Evolutionary conservation across 2,113 vertebrate genomes (phyloP), one percentile per base, ranked within the genome.

Genomic region (Cyphomyrus plagiostoma): DNA sequence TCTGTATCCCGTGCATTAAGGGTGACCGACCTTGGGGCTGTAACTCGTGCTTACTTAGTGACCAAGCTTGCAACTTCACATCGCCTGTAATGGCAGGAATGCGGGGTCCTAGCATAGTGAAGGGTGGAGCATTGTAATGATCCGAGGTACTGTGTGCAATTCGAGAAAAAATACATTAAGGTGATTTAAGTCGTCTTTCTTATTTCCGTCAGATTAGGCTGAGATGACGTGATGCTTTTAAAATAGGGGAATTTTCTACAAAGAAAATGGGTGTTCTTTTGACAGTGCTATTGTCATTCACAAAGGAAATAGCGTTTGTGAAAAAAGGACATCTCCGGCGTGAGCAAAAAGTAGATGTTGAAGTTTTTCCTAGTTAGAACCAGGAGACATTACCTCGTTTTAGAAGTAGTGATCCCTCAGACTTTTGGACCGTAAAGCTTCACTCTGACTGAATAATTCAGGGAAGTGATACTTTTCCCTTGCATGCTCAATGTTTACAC

Each of bases 391-490:
- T n/a, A 21, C n/a, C 66, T 89, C 46, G 15, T 46, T 77, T 66
- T 46, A 50, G n/a, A 11, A 70, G 26, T 26, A 17, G 49, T 1
- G 74, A 89, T 50, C 17, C 49, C 50, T n/a, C 49, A 23, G 26
- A 39, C 26, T 52, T 56, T 39, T 89, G 88, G 26, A 21, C 53
- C 9, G 17, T 15, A 23, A 45, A 45, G 56, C 56, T 88, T 62
- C n/a, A 88, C 26, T 30, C 8, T 88, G 87, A 45, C 87, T 88
- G 49, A 62, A 58, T 88, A 42, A 62, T 62, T 88, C 53, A 62
- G 9, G 35, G 87, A 62, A 62, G 56, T 23, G 21, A 42, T 46
- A 88, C 87, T 62, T 88, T 88, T 58, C 21, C 35, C 82, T 84
- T 84, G 39, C 82, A 45, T 84, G 39, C 39, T n/a, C 82, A 80